Percentiles rank a stretch among this genome's conserved stretches.
phyloP scores from a whole-genome alignment of 2,797 vertebrate genomes.

The Sebastes kiyomatsui region DNA sequence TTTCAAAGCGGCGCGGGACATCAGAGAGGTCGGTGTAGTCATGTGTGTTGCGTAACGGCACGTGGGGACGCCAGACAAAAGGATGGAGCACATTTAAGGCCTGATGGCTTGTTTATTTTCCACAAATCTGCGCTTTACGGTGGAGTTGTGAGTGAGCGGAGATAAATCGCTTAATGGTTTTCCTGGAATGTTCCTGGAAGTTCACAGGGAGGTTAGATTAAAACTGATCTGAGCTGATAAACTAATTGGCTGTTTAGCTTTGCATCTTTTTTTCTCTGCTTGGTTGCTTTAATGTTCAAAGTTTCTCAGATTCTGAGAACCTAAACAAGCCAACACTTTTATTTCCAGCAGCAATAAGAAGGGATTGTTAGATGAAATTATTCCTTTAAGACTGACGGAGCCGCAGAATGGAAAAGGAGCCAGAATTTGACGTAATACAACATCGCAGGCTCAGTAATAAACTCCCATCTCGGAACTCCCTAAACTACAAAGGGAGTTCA shows the following conservation, averaged over 20 bases:
- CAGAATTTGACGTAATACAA: not conserved
- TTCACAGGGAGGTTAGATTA: constrained; percentile 73
- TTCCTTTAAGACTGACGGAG: not conserved
- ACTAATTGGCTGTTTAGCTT: constrained; percentile 16
- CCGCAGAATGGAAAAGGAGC: not conserved
- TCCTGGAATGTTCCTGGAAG: constrained; percentile 75
- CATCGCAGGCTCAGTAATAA: not conserved
- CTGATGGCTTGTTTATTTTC: constrained; percentile 74
- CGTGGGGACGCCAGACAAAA: constrained; percentile 47
- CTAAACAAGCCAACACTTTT: constrained; percentile 28
- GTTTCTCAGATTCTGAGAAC: not conserved
- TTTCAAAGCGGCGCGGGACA: constrained; percentile 16
- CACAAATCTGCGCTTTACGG: constrained; percentile 51
- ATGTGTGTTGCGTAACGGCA: constrained; percentile 47
- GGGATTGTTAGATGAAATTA: constrained; percentile 16
- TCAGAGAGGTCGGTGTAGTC: not conserved
- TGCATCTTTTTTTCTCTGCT: not conserved
- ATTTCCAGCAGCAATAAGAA: constrained; percentile 7
- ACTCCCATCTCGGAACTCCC: not conserved
- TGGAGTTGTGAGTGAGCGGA: constrained; percentile 54
- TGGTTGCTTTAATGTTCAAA: constrained; percentile 34
- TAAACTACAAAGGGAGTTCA: not conserved
- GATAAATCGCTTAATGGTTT: constrained; percentile 78
- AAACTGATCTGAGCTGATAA: constrained; percentile 57
- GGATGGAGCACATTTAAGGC: constrained; percentile 44